Evolutionary conservation across 2,113 vertebrate species (phyloP), one percentile per base, ranked within the genome.

Genomic region (Sinocyclocheilus anophthalmus): DNA sequence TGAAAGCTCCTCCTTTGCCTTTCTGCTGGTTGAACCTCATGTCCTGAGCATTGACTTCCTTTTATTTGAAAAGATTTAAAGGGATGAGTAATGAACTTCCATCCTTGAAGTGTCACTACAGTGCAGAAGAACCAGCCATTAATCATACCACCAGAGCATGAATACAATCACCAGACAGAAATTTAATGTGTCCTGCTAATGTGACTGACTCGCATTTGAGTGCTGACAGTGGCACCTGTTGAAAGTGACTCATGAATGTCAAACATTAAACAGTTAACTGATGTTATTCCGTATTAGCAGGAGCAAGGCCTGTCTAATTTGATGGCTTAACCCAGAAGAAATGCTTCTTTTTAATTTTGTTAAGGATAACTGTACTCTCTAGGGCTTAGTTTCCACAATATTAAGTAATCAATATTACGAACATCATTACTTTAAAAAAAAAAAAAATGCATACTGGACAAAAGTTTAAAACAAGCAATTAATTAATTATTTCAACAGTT

Each of bases 31-130:
- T 85, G 72, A 76, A 77, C 53, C 45, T 5, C 55, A 63, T 48
- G 61, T 86, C 85, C 33, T 85, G 65, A 70, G n/a, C 53, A 2
- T 11, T 30, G 48, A 84, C 81, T 48, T 78, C 4, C 53, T 81
- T 76, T 86, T 85, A 59, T 61, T 84, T 88, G 55, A 86, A 61
- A 63, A 77, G 57, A 87, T 83, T 77, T 77, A 87, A 87, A 67
- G 53, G 59, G 80, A 76, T 87, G 80, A 83, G 72, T 83, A 76
- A 87, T 87, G 72, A 48, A 83, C 57, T 53, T 80, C 82, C 67
- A 77, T 79, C 84, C 37, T 45, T 81, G 77, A 84, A 85, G 30
- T 65, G 53, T 85, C 39, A n/a, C 61, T 61, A 76, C 79, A 73
- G 53, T 83, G 50, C 18, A 48, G 16, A 63, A 20, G 18, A 85